Conservation (phyloP, 2,888 invertebrate species). For the Chymomyza fuscimana region DNA sequence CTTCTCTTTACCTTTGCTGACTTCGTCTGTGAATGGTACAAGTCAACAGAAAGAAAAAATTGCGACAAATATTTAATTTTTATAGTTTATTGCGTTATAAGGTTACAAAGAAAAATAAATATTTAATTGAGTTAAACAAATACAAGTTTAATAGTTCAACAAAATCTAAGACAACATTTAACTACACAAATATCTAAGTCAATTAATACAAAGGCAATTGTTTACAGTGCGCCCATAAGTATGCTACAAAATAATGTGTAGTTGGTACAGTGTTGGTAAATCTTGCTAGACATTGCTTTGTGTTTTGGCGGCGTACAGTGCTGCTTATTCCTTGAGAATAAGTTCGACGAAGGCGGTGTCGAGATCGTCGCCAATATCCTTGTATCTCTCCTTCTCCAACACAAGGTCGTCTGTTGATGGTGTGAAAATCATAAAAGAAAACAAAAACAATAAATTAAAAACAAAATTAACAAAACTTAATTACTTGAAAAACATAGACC, state of each 20-base stretch:
- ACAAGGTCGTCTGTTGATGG: slow-evolving; percentile 90
- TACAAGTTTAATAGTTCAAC: slow-evolving; percentile 48
- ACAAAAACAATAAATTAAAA: slow-evolving; percentile 38
- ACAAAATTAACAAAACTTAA: slow-evolving; percentile 19
- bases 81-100: slow-evolving; percentile 63
- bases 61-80: slow-evolving; percentile 32
- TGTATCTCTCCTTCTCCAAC: slow-evolving; percentile 99
- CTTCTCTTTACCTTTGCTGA: slow-evolving; percentile 95
- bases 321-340: slow-evolving; percentile 85
- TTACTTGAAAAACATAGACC: slow-evolving; percentile 20
- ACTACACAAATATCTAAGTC: slow-evolving; percentile 15
- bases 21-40: slow-evolving; percentile 85
- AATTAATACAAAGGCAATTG: slow-evolving; percentile 21
- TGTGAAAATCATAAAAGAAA: slow-evolving; percentile 36
- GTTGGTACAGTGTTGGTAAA: slow-evolving; percentile 20
- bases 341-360: slow-evolving; percentile 99
- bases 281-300: slow-evolving; percentile 41
- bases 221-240: slow-evolving; percentile 50
- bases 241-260: slow-evolving; percentile 48
- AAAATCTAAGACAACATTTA: slow-evolving; percentile 45
- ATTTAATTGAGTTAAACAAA: slow-evolving; percentile 71
- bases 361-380: slow-evolving; percentile 99
- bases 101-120: slow-evolving; percentile 57
- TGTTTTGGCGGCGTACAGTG: slow-evolving; percentile 37
- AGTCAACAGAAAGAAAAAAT: slow-evolving; percentile 62